Percentiles rank a stretch among this genome's conserved stretches.
Evolutionary conservation across 2,113 vertebrate genomes (phyloP).

Genomic region (Rhynchopsitta pachyrhyncha): DNA sequence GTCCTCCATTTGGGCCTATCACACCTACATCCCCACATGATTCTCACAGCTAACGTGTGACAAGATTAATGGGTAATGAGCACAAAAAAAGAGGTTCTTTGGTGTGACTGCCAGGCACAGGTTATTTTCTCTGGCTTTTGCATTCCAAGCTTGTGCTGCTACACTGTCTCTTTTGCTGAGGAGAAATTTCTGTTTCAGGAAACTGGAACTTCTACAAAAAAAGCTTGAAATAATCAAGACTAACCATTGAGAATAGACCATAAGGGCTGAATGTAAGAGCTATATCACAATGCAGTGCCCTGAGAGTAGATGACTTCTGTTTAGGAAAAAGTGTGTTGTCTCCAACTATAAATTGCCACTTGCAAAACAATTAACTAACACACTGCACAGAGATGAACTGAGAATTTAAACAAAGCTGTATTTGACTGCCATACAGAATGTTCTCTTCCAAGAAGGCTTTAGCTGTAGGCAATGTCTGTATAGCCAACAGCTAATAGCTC

Average conservation of each 20-base stretch:
- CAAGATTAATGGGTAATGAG: not conserved
- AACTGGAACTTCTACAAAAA: not conserved
- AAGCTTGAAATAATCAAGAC: not conserved
- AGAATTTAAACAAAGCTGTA: not conserved
- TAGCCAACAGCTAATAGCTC: not conserved
- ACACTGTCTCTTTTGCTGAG: not conserved
- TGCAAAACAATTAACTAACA: not conserved
- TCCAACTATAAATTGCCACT: not conserved
- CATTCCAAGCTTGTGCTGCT: not conserved
- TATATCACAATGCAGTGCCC: not conserved
- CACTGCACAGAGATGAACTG: not conserved
- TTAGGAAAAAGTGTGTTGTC: not conserved
- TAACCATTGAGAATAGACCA: not conserved
- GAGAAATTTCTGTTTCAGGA: not conserved
- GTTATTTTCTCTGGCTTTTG: not conserved
- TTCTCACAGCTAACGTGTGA: not conserved
- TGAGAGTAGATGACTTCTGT: not conserved
- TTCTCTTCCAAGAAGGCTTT: not conserved
- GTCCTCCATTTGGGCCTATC: not conserved
- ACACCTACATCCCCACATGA: not conserved
- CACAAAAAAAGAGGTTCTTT: not conserved
- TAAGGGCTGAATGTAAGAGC: not conserved
- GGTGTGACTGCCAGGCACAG: not conserved
- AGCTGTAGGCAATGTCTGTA: not conserved
- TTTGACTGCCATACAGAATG: not conserved